Evolutionary conservation across 2,113 vertebrate species (phyloP), one percentile per base, ranked within the genome.

Genomic region (Oncorhynchus nerka): DNA sequence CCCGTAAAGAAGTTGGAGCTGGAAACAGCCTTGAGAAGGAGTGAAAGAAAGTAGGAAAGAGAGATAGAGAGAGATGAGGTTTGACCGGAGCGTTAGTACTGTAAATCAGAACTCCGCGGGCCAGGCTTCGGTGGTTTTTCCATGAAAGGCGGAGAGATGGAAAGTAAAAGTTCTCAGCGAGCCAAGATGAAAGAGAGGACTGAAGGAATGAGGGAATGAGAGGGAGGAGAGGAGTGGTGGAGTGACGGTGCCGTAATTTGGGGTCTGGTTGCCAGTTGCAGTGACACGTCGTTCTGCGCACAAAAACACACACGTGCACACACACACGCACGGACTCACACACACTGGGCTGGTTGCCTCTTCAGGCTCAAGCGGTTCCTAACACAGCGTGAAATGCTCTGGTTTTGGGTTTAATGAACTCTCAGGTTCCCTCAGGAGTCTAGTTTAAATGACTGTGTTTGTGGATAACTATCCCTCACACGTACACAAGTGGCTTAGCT

Each of bases 131-230:
- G 74, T 19, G 74, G 77, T 68, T 83, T 81, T 77, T 80, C 71
- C 75, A 76, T 73, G 70, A 71, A 77, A 76, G 85, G 78, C 65
- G 69, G 75, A 85, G 83, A 82, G 76, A 26, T 70, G 71, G 68
- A 85, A 79, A 82, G 69, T 68, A 61, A 82, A 82, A 73, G 75
- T 82, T 82, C 61, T 77, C 73, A 3, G 4, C 34, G 65, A 74
- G 13, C 48, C 77, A 81, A 81, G 83, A 91, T 85, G 83, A 90
- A 85, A 89, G 51, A 62, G n/a, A 62, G 59, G 59, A 62, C 9
- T 11, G 39, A n/a, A 62, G 59, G 59, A 62, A 22, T 62, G 59
- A 62, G 59, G n/a, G 84, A 75, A 48, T 8, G 34, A 64, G 34
- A 59, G 59, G 11, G 72, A 78, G 61, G 9, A 45, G 39, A 45